phyloP scores from a whole-genome alignment of 2,888 invertebrate genomes.

The Cabera pusaria region DNA sequence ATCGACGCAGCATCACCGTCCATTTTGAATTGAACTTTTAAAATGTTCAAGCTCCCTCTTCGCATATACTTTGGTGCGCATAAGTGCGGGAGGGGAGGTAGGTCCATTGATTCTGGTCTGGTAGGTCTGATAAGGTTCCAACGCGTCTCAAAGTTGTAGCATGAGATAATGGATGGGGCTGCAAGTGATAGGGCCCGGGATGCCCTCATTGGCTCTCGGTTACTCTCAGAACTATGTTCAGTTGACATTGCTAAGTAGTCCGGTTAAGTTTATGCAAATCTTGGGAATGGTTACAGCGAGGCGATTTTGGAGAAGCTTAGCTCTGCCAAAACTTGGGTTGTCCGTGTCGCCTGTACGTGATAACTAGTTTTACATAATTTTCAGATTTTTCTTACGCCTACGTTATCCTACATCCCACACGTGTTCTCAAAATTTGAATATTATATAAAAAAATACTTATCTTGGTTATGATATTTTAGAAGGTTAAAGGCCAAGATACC shows the following conservation, averaged over 20 bases:
- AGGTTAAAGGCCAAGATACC: no score
- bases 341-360: slow-evolving; percentile 1
- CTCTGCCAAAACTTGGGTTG: slow-evolving; percentile 10
- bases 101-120: slow-evolving; percentile 42
- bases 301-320: slow-evolving; percentile 25
- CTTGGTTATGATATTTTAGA: no score
- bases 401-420: no score
- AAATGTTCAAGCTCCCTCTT: slow-evolving; percentile 21
- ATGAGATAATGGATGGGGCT: slow-evolving; percentile 51
- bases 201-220: slow-evolving; percentile 23
- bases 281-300: slow-evolving; percentile 15
- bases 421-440: no score
- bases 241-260: slow-evolving; percentile 35
- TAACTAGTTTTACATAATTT: slow-evolving; percentile 16
- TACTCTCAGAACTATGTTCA: slow-evolving; percentile 30
- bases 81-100: slow-evolving; percentile 18
- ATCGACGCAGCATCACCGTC: slow-evolving; percentile 33
- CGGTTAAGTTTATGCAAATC: slow-evolving; percentile 32
- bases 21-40: slow-evolving; percentile 36
- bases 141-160: slow-evolving; percentile 49
- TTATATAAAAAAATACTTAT: no score
- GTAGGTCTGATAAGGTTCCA: slow-evolving; percentile 47
- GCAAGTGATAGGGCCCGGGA: slow-evolving; percentile 42
- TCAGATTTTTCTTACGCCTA: slow-evolving; percentile 4
- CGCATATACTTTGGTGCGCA: slow-evolving; percentile 16